Evolutionary conservation across 1,140 invertebrate genomes (phyloP).

Genomic region (Musca domestica): DNA sequence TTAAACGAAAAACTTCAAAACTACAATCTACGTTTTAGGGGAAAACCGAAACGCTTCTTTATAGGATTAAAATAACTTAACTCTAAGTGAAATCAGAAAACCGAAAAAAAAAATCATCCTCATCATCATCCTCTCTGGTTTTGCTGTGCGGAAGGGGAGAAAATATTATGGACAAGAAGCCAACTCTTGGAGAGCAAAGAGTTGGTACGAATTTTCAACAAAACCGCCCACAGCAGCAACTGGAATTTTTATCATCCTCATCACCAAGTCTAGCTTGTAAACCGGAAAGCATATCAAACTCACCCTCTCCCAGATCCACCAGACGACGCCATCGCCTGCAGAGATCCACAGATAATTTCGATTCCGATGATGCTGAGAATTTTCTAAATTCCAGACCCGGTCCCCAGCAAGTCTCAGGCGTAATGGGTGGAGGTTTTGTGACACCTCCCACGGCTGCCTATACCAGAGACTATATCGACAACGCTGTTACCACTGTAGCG

Average conservation of each 20-base stretch:
- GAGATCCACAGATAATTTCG: slow-evolving; percentile 7
- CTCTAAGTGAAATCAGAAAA: not conserved
- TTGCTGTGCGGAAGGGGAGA: no score
- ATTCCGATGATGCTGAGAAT: not conserved
- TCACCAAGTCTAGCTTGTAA: no score
- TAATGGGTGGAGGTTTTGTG: slow-evolving; percentile 52
- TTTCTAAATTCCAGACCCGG: not conserved
- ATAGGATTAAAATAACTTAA: slow-evolving; percentile 6
- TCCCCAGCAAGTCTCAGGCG: slow-evolving; percentile 22
- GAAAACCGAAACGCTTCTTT: slow-evolving; percentile 20
- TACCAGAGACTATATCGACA: not conserved
- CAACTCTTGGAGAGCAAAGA: not conserved
- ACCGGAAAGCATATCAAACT: no score
- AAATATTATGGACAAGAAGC: slow-evolving; percentile 8
- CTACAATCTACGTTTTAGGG: slow-evolving; percentile 4
- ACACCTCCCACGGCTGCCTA: slow-evolving; percentile 37
- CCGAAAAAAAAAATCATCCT: not conserved
- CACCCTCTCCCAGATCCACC: not conserved
- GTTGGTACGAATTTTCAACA: not conserved
- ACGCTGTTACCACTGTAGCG: not conserved
- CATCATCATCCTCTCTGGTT: not conserved
- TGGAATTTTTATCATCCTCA: no score
- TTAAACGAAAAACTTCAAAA: not conserved
- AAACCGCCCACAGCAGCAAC: no score
- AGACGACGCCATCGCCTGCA: not conserved